Evolutionary conservation across 2,113 vertebrate genomes (phyloP).

Genomic region (Heterochromis multidens): DNA sequence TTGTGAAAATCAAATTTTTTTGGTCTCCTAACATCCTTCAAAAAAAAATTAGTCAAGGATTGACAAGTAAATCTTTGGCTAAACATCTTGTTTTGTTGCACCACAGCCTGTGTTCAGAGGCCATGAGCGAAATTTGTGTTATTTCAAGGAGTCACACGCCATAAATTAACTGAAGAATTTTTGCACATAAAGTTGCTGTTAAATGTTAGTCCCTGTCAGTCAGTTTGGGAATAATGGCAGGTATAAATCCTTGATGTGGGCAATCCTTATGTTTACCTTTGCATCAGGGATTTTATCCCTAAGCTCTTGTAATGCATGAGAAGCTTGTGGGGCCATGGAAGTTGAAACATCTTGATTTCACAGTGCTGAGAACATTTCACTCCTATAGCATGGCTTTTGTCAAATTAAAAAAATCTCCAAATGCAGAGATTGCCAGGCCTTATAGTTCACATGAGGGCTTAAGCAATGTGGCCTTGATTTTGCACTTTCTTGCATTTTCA

Average conservation of each 20-base stretch:
- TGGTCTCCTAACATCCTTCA: background rate
- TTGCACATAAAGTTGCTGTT: background rate
- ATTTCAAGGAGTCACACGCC: background rate
- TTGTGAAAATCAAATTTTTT: background rate
- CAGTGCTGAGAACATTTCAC: background rate
- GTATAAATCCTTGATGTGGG: background rate
- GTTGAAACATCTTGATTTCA: background rate
- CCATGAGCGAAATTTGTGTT: background rate
- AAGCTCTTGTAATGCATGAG: background rate
- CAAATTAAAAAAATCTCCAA: background rate
- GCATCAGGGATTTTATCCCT: background rate
- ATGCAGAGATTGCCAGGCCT: background rate
- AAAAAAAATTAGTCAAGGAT: background rate
- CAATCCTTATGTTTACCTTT: background rate
- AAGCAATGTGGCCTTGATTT: background rate
- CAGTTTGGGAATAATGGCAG: background rate
- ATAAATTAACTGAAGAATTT: background rate
- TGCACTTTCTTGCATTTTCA: background rate
- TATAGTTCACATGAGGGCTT: background rate
- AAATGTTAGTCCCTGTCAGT: background rate
- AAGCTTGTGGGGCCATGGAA: background rate
- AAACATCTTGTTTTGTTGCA: background rate
- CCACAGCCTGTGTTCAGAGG: background rate
- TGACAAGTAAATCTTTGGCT: background rate
- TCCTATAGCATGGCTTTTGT: background rate